Evolutionary conservation across 2,888 invertebrate genomes (phyloP), one percentile per base, ranked within the genome.

Genomic region (Troides oblongomaculatus): DNA sequence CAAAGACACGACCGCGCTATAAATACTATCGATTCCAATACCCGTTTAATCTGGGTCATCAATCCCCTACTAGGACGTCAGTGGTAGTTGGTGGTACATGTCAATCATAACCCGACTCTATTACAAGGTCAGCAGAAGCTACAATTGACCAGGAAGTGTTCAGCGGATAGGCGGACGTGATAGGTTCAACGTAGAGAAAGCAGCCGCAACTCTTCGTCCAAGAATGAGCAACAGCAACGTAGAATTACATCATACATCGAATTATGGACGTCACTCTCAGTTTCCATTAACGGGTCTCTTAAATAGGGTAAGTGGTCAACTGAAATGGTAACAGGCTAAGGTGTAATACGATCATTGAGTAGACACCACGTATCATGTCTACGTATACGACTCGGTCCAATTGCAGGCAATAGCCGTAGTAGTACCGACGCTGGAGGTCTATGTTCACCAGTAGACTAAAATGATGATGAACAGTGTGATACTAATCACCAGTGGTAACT

Each of bases 181-280:
- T 86, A 80, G 83, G 84, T 64, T 64, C 57, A 56, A 59, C 36
- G 25, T 74, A 80, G 89, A 85, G 90, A 91, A 90, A 91, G 90
- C 86, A 81, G 76, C 77, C 81, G 72, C 4, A 17, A 12, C 17
- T 25, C 78, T 72, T 79, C 60, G 74, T 75, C 73, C 76, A 70
- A 65, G 56, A 50, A 78, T 72, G 78, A 81, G 79, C 77, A 85
- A 85, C 84, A 82, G 77, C 80, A 80, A 72, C 75, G 78, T 78
- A 75, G 76, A 76, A 77, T 30, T 30, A 30, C 87, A 84, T 82
- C 88, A 89, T 30, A 86, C 81, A 75, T 72, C 78, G 78, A 85
- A 85, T 83, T 81, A 81, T 82, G 78, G 80, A 74, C 71, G 77
- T 77, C 85, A 89, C 89, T 89, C 85, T 88, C 83, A 81, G 80